Percentiles rank a stretch among this genome's conserved stretches.
Conservation (phyloP, 2,888 invertebrate species). For the Tachina lurida region DNA sequence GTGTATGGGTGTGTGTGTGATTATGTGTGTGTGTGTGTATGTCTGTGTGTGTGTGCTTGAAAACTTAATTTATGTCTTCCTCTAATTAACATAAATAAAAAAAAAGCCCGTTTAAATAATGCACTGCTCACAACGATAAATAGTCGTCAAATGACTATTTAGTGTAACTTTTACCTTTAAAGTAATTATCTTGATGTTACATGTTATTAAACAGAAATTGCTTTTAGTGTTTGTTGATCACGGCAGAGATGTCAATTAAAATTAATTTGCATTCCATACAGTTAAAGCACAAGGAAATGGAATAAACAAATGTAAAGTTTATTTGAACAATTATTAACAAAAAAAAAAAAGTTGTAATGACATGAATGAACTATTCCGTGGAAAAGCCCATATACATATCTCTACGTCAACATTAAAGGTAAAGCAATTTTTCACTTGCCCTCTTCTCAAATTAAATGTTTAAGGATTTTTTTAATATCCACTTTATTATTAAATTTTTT, state of each 20-base stretch:
- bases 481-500: background rate
- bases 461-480: too few species aligned
- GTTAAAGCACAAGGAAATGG: too few species aligned
- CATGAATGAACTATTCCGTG: too few species aligned
- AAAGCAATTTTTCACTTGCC: too few species aligned
- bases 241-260: slow-evolving; percentile 14
- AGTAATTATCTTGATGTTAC: slow-evolving; percentile 1
- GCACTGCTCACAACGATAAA: slow-evolving; percentile 26
- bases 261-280: background rate
- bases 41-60: background rate
- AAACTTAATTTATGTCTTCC: background rate
- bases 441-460: too few species aligned
- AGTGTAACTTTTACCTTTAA: slow-evolving; percentile 3
- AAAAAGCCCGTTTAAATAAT: slow-evolving; percentile 8
- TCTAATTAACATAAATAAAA: slow-evolving; percentile 45
- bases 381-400: too few species aligned
- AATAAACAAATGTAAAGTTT: too few species aligned
- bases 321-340: too few species aligned
- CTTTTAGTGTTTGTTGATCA: background rate
- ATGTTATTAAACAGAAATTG: slow-evolving; percentile 27
- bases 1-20: background rate
- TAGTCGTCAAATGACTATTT: slow-evolving; percentile 14
- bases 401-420: too few species aligned
- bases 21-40: background rate
- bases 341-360: too few species aligned